These are phyloP conservation scores for Musca domestica DNA, from an alignment of 1,140 invertebrate species.

Conservation along the genomic window DNA sequence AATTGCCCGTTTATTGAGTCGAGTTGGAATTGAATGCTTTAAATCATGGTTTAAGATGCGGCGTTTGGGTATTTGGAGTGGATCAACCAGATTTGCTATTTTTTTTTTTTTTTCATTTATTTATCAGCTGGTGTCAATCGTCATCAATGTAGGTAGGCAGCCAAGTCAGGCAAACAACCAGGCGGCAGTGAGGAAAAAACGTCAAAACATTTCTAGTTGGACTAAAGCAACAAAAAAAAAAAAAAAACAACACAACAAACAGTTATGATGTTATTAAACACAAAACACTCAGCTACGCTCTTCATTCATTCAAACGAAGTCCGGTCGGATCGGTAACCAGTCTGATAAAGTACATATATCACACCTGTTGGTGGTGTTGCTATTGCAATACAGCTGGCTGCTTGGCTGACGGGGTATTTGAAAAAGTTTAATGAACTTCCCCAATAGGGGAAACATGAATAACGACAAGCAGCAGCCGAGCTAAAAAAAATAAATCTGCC, in stretches of 20 bases:
- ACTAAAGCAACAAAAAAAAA: not conserved
- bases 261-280: constrained; percentile 13
- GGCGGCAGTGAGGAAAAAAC: too few species aligned
- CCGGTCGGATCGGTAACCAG: not conserved
- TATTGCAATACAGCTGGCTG: too few species aligned
- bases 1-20: too few species aligned
- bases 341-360: not conserved
- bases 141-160: not conserved
- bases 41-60: not conserved
- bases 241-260: constrained; percentile 2
- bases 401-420: too few species aligned
- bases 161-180: too few species aligned
- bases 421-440: constrained; percentile 4
- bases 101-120: too few species aligned
- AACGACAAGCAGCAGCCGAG: too few species aligned
- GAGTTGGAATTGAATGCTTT: too few species aligned
- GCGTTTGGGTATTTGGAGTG: not conserved
- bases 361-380: too few species aligned
- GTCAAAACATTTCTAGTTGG: too few species aligned
- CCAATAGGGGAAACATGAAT: not conserved
- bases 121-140: constrained; percentile 9
- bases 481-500: too few species aligned
- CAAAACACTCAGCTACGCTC: not conserved
- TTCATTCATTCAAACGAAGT: not conserved
- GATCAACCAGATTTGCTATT: constrained; percentile 11